Evolutionary conservation across 2,888 invertebrate genomes (phyloP), one percentile per base, ranked within the genome.

Genomic region (Craniophora ligustri): DNA sequence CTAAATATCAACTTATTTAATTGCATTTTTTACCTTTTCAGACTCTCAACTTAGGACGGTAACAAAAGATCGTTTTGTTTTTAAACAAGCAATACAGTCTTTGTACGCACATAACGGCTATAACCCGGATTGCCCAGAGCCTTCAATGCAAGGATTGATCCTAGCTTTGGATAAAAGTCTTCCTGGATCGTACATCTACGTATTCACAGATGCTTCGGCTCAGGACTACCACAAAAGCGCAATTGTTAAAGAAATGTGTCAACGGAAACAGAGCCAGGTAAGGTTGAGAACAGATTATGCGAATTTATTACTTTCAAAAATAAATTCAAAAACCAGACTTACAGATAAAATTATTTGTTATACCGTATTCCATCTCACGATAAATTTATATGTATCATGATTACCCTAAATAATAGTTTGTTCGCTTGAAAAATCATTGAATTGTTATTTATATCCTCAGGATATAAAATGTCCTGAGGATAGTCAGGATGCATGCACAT

Each of bases 161-260:
- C 18, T 54, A 8, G 83, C 67, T 1, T 40, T 84, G 5, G 11
- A 67, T 0, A 30, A 35, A 0, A 84, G 84, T 49, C 58, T 54
- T 1, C 71, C 65, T 0, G 41, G 67, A 2, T 84, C 84, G 0
- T 73, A 54, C 8, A 19, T 84, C 1, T 84, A 68, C 28, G 74
- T 82, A 0, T 84, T 82, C 34, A 84, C 83, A 3, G 84, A 84
- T 32, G 81, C 83, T 0, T 26, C 69, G 0, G 72, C 84, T 0
- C 74, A 64, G 18, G 85, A 84, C 51, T 41, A 64, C 7, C 0
- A 0, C 0, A 42, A 50, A 10, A 21, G 49, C 3, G 23, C 44
- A 0, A 19, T 60, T 18, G 64, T 82, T 1, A 72, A 55, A 42
- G 59, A 57, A 5, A 14, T 81, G 13, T 75, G 78, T 13, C 72